Conservation (phyloP, 2,797 vertebrate species). For the Numenius phaeopus region DNA sequence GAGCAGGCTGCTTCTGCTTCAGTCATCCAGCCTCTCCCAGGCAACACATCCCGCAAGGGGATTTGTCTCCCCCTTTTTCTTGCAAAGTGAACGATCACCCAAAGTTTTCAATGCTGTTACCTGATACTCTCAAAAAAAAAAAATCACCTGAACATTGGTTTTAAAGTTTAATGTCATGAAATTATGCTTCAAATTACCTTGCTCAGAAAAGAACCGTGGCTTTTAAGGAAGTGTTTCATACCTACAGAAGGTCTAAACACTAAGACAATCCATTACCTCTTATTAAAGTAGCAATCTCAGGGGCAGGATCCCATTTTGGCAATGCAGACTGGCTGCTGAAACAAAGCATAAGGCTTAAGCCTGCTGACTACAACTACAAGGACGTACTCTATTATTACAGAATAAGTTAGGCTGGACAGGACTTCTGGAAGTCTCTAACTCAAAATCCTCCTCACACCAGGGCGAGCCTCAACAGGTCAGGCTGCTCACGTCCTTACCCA, state of each 20-base stretch:
- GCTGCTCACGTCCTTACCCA: not conserved
- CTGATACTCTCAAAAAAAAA: not conserved
- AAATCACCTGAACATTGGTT: not conserved
- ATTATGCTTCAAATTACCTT: not conserved
- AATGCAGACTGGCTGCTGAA: not conserved
- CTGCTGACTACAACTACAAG: not conserved
- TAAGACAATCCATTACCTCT: not conserved
- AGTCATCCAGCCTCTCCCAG: not conserved
- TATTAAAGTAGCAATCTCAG: not conserved
- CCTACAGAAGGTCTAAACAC: not conserved
- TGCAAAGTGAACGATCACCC: not conserved
- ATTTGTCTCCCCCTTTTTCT: not conserved
- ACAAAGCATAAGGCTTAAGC: not conserved
- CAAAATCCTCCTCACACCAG: not conserved
- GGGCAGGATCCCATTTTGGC: not conserved
- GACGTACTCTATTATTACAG: not conserved
- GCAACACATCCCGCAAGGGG: not conserved
- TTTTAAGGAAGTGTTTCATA: not conserved
- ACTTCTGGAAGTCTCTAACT: not conserved
- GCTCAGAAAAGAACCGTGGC: not conserved
- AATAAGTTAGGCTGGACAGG: not conserved
- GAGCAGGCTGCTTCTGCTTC: not conserved
- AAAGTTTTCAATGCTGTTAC: not conserved
- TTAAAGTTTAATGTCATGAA: not conserved
- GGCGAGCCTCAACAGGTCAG: not conserved